Evolutionary conservation across 2,113 vertebrate species (phyloP).

Genomic region (Leucoraja erinaceus): DNA sequence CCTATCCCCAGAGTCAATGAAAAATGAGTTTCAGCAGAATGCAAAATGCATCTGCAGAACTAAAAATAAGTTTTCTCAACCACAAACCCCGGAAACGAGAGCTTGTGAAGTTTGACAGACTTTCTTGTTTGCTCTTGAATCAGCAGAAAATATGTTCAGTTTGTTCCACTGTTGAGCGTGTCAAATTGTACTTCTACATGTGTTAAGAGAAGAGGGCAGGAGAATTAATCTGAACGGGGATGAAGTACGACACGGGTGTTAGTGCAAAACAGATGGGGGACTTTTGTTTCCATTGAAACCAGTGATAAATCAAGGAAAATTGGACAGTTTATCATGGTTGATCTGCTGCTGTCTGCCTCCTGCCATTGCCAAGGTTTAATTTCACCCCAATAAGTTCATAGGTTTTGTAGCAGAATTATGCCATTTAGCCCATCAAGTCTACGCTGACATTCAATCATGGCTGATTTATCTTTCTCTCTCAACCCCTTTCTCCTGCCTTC

Average conservation of each 20-base stretch:
- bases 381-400: neutral
- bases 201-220: neutral
- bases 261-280: neutral
- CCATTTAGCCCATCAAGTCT: no score
- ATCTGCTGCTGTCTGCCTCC: neutral
- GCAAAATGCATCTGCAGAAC: neutral
- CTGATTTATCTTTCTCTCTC: no score
- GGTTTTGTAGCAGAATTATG: no score
- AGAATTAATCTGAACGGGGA: neutral
- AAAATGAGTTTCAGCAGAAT: neutral
- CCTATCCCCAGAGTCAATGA: neutral
- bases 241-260: neutral
- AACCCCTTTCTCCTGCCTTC: no score
- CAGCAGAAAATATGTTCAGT: neutral
- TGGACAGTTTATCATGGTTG: neutral
- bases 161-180: neutral
- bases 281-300: neutral
- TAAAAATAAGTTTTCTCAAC: neutral
- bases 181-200: neutral
- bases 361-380: neutral
- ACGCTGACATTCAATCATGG: no score
- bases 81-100: neutral
- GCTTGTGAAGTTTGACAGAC: neutral
- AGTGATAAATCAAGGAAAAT: neutral
- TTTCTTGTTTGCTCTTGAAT: slow-evolving; percentile 5